Evolutionary conservation across 2,797 vertebrate species (phyloP).

Genomic region (Tamandua tetradactyla): DNA sequence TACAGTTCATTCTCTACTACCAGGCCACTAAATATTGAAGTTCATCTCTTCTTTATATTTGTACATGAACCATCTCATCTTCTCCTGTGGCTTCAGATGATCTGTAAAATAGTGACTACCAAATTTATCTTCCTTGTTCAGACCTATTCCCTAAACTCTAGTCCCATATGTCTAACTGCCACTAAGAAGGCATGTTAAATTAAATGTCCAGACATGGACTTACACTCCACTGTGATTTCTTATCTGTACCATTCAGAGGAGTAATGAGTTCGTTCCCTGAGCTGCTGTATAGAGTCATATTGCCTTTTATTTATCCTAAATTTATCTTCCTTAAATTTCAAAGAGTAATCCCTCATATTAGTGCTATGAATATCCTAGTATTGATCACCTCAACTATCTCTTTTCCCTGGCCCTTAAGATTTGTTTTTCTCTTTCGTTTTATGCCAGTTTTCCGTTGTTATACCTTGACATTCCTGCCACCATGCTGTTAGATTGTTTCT

Average conservation of each 20-base stretch:
- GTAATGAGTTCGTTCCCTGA: neutral
- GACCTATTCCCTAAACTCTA: neutral
- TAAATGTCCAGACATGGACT: neutral
- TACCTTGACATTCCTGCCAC: neutral
- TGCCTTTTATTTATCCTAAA: constrained; percentile 40
- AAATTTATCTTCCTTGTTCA: neutral
- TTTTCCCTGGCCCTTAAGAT: neutral
- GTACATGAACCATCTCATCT: neutral
- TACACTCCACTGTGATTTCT: constrained; percentile 1
- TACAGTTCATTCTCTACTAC: neutral
- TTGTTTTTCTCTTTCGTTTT: neutral
- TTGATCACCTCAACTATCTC: neutral
- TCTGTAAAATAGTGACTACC: neutral
- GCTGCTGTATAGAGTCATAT: neutral
- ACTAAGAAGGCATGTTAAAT: neutral
- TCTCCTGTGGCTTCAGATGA: neutral
- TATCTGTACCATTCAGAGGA: neutral
- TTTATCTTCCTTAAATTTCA: constrained; percentile 29
- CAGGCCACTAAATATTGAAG: neutral
- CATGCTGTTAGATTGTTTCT: neutral
- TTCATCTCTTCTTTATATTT: neutral
- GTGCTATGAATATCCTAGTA: neutral
- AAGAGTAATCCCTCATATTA: neutral
- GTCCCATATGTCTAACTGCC: neutral
- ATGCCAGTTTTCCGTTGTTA: neutral